Percentiles rank a stretch among this genome's conserved stretches.
These are phyloP conservation scores for Dolichallabes microphthalmus DNA, from an alignment of 2,113 vertebrate species.

Conservation along the genomic window DNA sequence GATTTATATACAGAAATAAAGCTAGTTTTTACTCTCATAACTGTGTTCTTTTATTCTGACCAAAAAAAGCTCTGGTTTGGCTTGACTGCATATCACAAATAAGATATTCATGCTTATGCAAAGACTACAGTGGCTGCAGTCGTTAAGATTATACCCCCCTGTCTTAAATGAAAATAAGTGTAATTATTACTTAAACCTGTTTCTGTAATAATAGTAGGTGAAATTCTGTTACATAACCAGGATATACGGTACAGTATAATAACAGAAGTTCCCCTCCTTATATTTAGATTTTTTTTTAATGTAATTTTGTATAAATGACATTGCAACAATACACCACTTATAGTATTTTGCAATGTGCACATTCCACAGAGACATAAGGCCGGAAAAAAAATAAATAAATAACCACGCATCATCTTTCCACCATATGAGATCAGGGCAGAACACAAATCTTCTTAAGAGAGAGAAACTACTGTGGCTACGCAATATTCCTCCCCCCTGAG, in stretches of 20 bases:
- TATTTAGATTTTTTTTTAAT: not conserved
- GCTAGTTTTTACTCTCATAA: too few species aligned
- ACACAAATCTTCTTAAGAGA: slow-evolving; percentile 38
- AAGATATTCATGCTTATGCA: not conserved
- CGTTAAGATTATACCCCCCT: not conserved
- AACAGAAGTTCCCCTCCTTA: not conserved
- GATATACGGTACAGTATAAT: not conserved
- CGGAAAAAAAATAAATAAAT: not conserved
- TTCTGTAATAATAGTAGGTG: not conserved
- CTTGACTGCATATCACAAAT: too few species aligned
- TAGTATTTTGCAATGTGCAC: not conserved
- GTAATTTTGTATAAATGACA: not conserved
- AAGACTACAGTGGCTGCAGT: too few species aligned
- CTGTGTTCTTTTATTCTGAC: too few species aligned
- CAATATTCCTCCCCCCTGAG: slow-evolving; percentile 30
- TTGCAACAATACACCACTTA: slow-evolving; percentile 2
- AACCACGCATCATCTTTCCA: slow-evolving; percentile 32
- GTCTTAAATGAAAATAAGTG: not conserved
- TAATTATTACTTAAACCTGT: not conserved
- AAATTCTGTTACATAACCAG: not conserved
- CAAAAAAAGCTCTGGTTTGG: too few species aligned
- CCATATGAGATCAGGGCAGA: slow-evolving; percentile 35
- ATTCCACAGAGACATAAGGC: slow-evolving; percentile 1
- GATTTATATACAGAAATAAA: too few species aligned
- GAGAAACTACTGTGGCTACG: slow-evolving; percentile 19